Conservation (phyloP, 2,113 vertebrate species). For the Tupaia tana region DNA sequence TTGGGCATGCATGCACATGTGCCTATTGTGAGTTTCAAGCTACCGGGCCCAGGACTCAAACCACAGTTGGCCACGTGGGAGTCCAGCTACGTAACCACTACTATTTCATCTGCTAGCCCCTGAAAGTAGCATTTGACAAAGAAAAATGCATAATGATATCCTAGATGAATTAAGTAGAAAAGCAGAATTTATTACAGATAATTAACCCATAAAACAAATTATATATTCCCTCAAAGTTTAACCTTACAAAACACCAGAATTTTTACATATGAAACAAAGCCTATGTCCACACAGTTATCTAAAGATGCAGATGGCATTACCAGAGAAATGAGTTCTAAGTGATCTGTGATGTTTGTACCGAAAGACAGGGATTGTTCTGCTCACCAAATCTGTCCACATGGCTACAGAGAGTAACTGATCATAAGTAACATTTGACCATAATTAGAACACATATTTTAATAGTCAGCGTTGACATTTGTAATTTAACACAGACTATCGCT, state of each 20-base stretch:
- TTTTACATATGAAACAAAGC: slow-evolving; percentile 1
- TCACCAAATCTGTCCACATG: neutral
- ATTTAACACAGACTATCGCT: neutral
- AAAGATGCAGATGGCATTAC: slow-evolving; percentile 3
- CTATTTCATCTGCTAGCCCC: too few species aligned
- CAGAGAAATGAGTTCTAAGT: neutral
- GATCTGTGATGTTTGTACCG: neutral
- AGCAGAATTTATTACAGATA: neutral
- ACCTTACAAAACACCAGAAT: neutral
- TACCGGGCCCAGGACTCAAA: too few species aligned
- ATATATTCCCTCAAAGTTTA: slow-evolving; percentile 2
- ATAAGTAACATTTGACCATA: neutral
- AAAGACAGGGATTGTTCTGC: neutral
- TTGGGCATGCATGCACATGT: too few species aligned
- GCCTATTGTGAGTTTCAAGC: too few species aligned
- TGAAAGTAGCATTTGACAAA: neutral
- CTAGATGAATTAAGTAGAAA: neutral
- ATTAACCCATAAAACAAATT: neutral
- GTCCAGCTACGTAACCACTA: too few species aligned
- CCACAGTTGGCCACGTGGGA: too few species aligned
- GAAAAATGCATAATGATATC: neutral
- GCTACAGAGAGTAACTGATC: neutral
- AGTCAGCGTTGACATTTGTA: slow-evolving; percentile 46
- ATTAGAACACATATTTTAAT: neutral
- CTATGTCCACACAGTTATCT: neutral